These are phyloP conservation scores for Drosophila chauvacae DNA, from an alignment of 1,140 invertebrate species.

Conservation along the genomic window DNA sequence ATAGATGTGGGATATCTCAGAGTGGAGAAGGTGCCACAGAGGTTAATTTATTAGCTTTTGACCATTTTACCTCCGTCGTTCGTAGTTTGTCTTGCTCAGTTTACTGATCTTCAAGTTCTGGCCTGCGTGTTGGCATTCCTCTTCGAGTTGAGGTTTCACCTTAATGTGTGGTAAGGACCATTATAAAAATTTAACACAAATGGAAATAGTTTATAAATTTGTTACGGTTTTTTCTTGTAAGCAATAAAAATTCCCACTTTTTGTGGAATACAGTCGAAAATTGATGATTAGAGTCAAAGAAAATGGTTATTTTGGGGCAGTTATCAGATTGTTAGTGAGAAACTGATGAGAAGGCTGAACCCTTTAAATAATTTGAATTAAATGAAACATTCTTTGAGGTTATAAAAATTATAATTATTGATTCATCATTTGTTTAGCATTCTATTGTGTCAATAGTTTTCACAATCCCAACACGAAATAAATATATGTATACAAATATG, in stretches of 20 bases:
- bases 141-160: slow-evolving; percentile 34
- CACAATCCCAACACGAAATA: too few species aligned
- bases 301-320: slow-evolving; percentile 12
- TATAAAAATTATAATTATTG: neutral
- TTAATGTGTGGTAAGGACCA: slow-evolving; percentile 56
- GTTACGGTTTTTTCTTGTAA: slow-evolving; percentile 50
- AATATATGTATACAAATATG: too few species aligned
- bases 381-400: neutral
- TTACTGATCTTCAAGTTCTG: slow-evolving; percentile 67
- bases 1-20: slow-evolving; percentile 49
- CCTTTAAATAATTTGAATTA: neutral
- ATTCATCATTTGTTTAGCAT: neutral
- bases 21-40: slow-evolving; percentile 63
- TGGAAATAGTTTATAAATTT: slow-evolving; percentile 59
- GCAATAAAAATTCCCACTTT: slow-evolving; percentile 5
- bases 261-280: slow-evolving; percentile 25
- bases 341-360: neutral
- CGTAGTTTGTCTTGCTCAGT: slow-evolving; percentile 70
- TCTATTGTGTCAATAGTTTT: too few species aligned
- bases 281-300: slow-evolving; percentile 21
- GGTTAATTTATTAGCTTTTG: slow-evolving; percentile 77
- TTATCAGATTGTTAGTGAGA: neutral
- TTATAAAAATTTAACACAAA: slow-evolving; percentile 44
- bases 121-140: slow-evolving; percentile 66
- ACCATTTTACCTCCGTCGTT: slow-evolving; percentile 48